Evolutionary conservation across 2,888 invertebrate genomes (phyloP), one percentile per base, ranked within the genome.

Genomic region (Idaea straminata): DNA sequence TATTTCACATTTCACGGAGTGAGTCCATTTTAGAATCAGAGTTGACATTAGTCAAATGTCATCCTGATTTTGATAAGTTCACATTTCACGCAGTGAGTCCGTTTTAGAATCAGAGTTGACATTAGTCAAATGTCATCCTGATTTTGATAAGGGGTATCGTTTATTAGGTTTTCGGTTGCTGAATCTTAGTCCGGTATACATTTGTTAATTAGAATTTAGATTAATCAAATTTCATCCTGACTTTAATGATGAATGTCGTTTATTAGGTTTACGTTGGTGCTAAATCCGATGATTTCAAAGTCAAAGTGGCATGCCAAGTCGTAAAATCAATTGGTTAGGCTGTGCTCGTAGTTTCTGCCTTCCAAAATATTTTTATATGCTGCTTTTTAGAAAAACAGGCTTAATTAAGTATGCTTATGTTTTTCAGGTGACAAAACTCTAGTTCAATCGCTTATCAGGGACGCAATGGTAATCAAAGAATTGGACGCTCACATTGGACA

Each of bases 401-500:
- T 36, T 5, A 36, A 36, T 36, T 36, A 36, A 47, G 7, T 47
- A 13, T 13, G 13, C 47, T 47, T 65, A 66, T 64, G 70, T 4
- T 72, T 92, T 93, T 77, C 93, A 96, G 98, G 98, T 93, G 98
- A 98, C 91, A 97, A 98, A 94, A 96, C 95, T 83, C 94, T 98
- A 87, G 94, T 98, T 78, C 98, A 98, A 89, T 97, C 97, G 69
- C 93, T 98, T 72, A 96, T 98, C 70, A 95, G 97, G 87, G 98
- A 98, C 86, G 98, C 98, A 60, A 96, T 96, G 94, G 96, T 97
- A 76, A 98, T 98, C 59, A 96, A 97, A 90, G 96, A 96, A 81
- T 94, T 97, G 84, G 96, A 96, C 90, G 94, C 95, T 71, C 94
- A 93, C 86, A 94, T 91, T 73, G 93, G 94, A 89, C 93, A 95